These are phyloP conservation scores for Promerops cafer DNA, from an alignment of 2,113 vertebrate genomes.

Conservation along the genomic window DNA sequence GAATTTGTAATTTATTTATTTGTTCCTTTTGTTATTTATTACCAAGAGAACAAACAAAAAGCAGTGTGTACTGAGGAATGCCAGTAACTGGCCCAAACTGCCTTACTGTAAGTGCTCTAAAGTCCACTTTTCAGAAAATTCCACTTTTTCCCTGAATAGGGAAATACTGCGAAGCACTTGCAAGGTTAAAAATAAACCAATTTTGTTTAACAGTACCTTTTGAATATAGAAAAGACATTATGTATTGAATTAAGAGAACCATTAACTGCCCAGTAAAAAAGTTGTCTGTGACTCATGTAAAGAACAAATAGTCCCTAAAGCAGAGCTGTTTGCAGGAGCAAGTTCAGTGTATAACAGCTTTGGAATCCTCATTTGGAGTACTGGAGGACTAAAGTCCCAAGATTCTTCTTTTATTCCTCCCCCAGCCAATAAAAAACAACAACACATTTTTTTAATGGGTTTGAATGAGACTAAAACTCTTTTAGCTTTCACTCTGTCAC, in stretches of 20 bases:
- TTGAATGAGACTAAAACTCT: not conserved
- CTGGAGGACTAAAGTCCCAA: not conserved
- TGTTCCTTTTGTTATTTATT: slow-evolving; percentile 39
- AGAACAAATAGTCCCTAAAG: not conserved
- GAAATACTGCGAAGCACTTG: not conserved
- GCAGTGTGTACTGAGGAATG: not conserved
- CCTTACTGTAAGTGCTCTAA: not conserved
- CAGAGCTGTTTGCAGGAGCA: not conserved
- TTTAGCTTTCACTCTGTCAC: not conserved
- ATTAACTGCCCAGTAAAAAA: not conserved
- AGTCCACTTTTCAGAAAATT: slow-evolving; percentile 16
- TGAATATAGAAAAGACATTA: not conserved
- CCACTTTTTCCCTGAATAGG: not conserved
- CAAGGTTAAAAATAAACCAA: not conserved
- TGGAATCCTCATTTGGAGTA: not conserved
- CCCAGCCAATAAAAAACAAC: not conserved
- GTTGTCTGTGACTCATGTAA: not conserved
- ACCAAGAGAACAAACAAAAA: slow-evolving; percentile 42
- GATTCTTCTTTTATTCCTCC: not conserved
- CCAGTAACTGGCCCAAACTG: not conserved
- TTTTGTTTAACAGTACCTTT: not conserved
- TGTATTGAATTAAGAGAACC: not conserved
- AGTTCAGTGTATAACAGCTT: not conserved
- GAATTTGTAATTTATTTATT: not conserved
- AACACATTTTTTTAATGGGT: not conserved